Conservation (phyloP, 2,797 vertebrate species). For the Lepilemur septentrionalis region DNA sequence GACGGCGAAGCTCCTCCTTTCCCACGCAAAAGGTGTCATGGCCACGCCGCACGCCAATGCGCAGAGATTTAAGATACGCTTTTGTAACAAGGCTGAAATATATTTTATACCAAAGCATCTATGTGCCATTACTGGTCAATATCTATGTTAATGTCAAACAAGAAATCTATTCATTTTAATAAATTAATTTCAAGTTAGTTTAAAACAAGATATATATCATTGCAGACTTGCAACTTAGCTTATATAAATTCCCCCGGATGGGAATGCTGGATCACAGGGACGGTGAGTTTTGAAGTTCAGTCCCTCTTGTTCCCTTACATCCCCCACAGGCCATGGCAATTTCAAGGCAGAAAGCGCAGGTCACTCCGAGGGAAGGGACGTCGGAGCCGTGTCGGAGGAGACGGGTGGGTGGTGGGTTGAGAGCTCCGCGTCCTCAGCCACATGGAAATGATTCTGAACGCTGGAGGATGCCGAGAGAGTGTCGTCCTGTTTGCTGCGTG, state of each 20-base stretch:
- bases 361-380: neutral
- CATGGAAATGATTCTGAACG: rapidly evolving
- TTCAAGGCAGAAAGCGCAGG: neutral
- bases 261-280: neutral
- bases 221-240: neutral
- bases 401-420: rapidly evolving
- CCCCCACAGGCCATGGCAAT: too few relatives aligned
- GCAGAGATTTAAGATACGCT: neutral
- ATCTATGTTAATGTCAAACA: neutral
- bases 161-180: neutral
- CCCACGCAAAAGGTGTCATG: too few relatives aligned
- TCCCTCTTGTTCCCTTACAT: neutral
- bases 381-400: rapidly evolving
- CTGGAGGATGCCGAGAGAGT: rapidly evolving
- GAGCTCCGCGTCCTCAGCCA: rapidly evolving
- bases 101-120: rapidly evolving
- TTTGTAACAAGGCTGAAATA: neutral
- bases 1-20: neutral
- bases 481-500: rapidly evolving
- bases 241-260: neutral
- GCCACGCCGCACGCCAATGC: rapidly evolving
- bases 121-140: rapidly evolving
- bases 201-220: too few relatives aligned
- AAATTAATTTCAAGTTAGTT: too few relatives aligned
- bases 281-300: neutral